These are phyloP conservation scores for Bombus confusus DNA, from an alignment of 1,140 invertebrate genomes.

Conservation along the genomic window DNA sequence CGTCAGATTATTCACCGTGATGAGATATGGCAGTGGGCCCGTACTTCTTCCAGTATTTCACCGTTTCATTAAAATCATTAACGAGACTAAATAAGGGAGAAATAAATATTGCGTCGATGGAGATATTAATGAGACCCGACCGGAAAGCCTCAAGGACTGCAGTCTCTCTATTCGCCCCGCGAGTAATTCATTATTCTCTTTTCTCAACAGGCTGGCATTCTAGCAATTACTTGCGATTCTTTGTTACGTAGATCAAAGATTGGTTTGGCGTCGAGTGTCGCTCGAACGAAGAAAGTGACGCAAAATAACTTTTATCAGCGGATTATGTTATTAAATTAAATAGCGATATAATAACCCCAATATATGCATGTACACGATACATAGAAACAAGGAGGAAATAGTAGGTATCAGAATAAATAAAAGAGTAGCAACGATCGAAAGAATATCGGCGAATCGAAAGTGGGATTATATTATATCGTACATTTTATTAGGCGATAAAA, in stretches of 20 bases:
- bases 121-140: constrained; percentile 23
- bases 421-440: no score
- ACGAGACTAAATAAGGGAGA: constrained; percentile 32
- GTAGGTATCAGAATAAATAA: no score
- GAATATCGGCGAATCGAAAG: no score
- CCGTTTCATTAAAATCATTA: constrained; percentile 47
- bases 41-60: background rate
- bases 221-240: background rate
- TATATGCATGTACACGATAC: no score
- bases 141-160: background rate
- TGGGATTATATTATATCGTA: no score
- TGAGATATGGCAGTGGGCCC: background rate
- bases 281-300: no score
- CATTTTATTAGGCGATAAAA: no score
- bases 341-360: no score
- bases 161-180: background rate
- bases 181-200: constrained; percentile 38
- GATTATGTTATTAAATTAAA: no score
- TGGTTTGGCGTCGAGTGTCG: no score
- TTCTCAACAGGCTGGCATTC: background rate
- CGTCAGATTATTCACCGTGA: background rate
- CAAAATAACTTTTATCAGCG: no score
- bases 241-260: background rate
- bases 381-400: no score
- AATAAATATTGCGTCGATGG: constrained; percentile 35